Conservation (phyloP, 2,797 vertebrate genomes). For the Pseudochromis fuscus region DNA sequence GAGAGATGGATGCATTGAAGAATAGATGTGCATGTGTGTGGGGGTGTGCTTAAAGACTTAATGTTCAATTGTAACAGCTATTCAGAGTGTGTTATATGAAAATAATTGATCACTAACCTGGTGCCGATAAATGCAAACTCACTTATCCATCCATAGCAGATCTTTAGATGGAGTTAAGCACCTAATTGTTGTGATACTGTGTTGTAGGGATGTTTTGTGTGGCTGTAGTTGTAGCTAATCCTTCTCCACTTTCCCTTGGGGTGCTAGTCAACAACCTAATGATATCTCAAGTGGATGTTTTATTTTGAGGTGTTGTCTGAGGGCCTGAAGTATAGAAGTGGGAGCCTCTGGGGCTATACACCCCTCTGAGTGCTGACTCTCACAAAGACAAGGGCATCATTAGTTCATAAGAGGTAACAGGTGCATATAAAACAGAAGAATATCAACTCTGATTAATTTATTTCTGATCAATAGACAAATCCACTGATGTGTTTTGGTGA, state of each 20-base stretch:
- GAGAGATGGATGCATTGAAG: too few relatives aligned
- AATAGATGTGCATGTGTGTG: too few relatives aligned
- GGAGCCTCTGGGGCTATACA: slow-evolving; percentile 37
- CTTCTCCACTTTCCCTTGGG: slow-evolving; percentile 19
- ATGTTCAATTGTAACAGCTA: too few relatives aligned
- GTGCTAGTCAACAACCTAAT: slow-evolving; percentile 57
- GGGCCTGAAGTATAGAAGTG: slow-evolving; percentile 16
- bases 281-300: slow-evolving; percentile 62
- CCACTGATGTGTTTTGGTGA: background rate
- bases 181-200: background rate
- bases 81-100: background rate
- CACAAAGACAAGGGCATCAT: slow-evolving; percentile 15
- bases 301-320: slow-evolving; percentile 59
- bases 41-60: too few relatives aligned
- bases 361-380: slow-evolving; percentile 9
- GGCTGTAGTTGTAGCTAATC: slow-evolving; percentile 40
- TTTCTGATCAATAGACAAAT: background rate
- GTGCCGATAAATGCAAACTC: background rate
- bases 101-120: background rate
- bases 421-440: background rate
- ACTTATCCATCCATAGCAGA: too few relatives aligned
- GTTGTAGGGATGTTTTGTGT: background rate
- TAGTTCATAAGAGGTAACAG: background rate
- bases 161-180: too few relatives aligned
- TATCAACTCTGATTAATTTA: background rate